Percentiles rank a stretch among this genome's conserved stretches.
Evolutionary conservation across 1,140 invertebrate genomes (phyloP).

Genomic region (Drosophila nigromelanica): DNA sequence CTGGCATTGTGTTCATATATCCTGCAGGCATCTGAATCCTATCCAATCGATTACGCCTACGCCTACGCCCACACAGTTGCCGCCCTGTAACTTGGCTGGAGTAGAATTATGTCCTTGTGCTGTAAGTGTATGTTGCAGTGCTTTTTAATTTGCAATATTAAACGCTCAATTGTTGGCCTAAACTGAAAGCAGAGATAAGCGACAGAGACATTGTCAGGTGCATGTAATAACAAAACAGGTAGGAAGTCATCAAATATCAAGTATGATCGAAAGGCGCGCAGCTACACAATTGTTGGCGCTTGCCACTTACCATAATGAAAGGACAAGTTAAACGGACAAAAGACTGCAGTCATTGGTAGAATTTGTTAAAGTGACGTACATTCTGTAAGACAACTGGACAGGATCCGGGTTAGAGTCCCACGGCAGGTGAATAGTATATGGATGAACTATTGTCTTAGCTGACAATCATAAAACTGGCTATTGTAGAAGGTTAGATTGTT

Average conservation of each 20-base stretch:
- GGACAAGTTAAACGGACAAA: background rate
- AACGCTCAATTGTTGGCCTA: slow-evolving; percentile 42
- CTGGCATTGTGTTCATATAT: slow-evolving; percentile 37
- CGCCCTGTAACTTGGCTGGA: slow-evolving; percentile 14
- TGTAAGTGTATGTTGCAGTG: slow-evolving; percentile 7
- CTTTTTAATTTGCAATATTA: slow-evolving; percentile 49
- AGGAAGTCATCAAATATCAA: slow-evolving; percentile 32
- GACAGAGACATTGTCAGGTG: slow-evolving; percentile 5
- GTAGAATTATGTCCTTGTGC: slow-evolving; percentile 34
- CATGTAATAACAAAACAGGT: background rate
- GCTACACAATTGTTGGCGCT: slow-evolving; percentile 3
- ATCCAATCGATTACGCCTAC: slow-evolving; percentile 56
- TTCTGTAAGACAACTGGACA: too few relatives aligned
- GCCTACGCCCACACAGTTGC: slow-evolving; percentile 15
- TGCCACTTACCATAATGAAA: slow-evolving; percentile 28
- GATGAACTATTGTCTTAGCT: too few relatives aligned
- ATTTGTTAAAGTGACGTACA: background rate
- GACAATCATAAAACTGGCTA: too few relatives aligned
- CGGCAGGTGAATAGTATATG: too few relatives aligned
- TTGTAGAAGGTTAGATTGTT: too few relatives aligned
- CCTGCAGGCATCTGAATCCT: slow-evolving; percentile 75
- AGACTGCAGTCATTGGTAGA: background rate
- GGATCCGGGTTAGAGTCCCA: too few relatives aligned
- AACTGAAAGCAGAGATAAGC: slow-evolving; percentile 23
- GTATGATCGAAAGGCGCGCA: background rate